Base-by-base conservation (phyloP, 1,140 invertebrate genomes). In the Episyrphus balteatus region DNA sequence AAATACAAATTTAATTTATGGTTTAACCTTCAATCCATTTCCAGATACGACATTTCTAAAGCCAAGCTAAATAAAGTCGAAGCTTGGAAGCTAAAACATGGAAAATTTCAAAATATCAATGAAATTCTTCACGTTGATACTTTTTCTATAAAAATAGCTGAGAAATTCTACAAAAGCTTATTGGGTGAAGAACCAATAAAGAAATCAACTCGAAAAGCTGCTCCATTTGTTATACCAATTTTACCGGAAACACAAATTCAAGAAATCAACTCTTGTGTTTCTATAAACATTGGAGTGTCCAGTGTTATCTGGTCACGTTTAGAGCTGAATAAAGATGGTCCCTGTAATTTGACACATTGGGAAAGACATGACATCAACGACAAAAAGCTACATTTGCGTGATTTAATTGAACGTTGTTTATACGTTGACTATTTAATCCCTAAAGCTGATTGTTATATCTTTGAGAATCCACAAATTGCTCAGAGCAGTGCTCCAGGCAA, bases 401-500 rank as follows among this genome's bases (percentile, higher is more conserved):
- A 67, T 46, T 50, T 68, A 8, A 51, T 55, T 9, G 54, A 59
- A 18, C 51, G 57, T 14, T 58, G 61, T 14, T 51, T 63, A 0
- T 62, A 65, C 46, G 49, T 61, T 8, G 44, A 51, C 2, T 53
- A 65, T 45, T 50, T 61, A 36, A 62, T 68, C 7, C 64, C 60
- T 1, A 31, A 54, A 6, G 60, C 65, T 1, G 65, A 68, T 39
- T 61, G 61, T 38, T 68, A 67, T 53, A 44, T 65, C 15, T 26
- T 68, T 7, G 65, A 68, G 49, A 57, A 54, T 44, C 64, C 62
- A 7, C 64, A 65, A 50, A 56, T 55, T 54, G 64, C 64, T 0
- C 62, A 63, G 30, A 60, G 44, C 18, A 62, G 49, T 17, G 59
- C 62, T 46, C 62, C 62, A 0, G 65, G 64, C 15, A 62, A 51